Evolutionary conservation across 2,113 vertebrate genomes (phyloP).

Genomic region (Sinosuthora webbiana): DNA sequence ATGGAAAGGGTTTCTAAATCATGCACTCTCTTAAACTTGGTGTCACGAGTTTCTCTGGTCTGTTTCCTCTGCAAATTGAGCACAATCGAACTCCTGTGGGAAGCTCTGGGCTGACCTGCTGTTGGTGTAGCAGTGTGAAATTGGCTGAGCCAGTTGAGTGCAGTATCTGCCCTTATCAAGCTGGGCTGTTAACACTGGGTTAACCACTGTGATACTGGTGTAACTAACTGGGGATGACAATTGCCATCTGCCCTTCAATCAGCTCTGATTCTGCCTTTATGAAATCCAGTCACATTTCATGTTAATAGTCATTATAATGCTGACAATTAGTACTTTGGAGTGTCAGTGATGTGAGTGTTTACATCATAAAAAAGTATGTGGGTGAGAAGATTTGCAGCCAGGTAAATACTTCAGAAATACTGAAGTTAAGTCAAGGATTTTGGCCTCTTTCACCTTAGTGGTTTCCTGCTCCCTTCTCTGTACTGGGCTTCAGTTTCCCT

Average conservation of each 20-base stretch:
- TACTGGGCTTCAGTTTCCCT: neutral
- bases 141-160: neutral
- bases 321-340: neutral
- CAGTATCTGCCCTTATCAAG: neutral
- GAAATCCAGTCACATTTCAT: neutral
- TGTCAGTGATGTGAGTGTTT: neutral
- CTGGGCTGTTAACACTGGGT: neutral
- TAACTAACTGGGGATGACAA: neutral
- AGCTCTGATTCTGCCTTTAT: rapidly evolving
- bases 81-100: neutral
- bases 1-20: neutral
- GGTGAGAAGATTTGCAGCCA: neutral
- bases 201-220: neutral
- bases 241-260: neutral
- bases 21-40: neutral
- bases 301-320: neutral
- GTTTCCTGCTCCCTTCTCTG: neutral
- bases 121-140: neutral
- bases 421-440: neutral
- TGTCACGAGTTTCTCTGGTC: neutral
- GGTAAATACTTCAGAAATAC: neutral
- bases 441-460: neutral
- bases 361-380: rapidly evolving
- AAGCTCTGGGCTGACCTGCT: neutral
- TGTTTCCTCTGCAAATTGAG: neutral